These are phyloP conservation scores for Drosophila neotestacea DNA, from an alignment of 2,888 invertebrate species.

Conservation along the genomic window DNA sequence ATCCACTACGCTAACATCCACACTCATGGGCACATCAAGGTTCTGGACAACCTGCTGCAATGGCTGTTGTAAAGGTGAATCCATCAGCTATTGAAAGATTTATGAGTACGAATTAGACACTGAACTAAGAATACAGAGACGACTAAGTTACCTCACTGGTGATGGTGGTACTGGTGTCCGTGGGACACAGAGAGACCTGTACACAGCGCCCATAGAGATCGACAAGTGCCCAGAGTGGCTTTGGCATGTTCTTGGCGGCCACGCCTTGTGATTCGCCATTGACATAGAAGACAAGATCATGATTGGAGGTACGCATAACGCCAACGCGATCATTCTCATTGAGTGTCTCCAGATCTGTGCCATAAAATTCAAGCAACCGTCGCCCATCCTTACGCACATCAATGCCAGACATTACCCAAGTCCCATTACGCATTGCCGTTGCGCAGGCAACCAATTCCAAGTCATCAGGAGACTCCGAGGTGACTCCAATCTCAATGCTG, in stretches of 20 bases:
- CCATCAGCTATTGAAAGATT: conserved; percentile 36
- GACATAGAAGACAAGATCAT: conserved; percentile 94
- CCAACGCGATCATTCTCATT: conserved; percentile 94
- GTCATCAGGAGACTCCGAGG: conserved; percentile 89
- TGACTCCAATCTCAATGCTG: conserved; percentile 91
- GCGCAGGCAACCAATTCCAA: conserved; percentile 91
- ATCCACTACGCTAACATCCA: conserved; percentile 78
- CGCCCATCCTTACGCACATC: conserved; percentile 94
- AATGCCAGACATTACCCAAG: conserved; percentile 96
- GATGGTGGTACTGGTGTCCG: conserved; percentile 18
- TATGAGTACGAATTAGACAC: neutral
- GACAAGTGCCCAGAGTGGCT: conserved; percentile 90
- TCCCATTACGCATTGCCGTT: conserved; percentile 91
- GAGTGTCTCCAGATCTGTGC: conserved; percentile 92
- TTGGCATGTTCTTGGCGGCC: conserved; percentile 91
- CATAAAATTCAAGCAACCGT: conserved; percentile 93
- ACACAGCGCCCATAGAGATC: conserved; percentile 94
- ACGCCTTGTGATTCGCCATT: conserved; percentile 96
- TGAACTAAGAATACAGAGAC: neutral
- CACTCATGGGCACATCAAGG: conserved; percentile 84
- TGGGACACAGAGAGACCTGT: conserved; percentile 88
- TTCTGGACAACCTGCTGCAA: conserved; percentile 79
- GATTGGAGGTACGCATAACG: conserved; percentile 92
- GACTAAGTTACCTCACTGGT: conserved; percentile 31
- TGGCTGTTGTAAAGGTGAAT: conserved; percentile 69